Conservation (phyloP, 2,797 vertebrate species). For the Champsocephalus esox region DNA sequence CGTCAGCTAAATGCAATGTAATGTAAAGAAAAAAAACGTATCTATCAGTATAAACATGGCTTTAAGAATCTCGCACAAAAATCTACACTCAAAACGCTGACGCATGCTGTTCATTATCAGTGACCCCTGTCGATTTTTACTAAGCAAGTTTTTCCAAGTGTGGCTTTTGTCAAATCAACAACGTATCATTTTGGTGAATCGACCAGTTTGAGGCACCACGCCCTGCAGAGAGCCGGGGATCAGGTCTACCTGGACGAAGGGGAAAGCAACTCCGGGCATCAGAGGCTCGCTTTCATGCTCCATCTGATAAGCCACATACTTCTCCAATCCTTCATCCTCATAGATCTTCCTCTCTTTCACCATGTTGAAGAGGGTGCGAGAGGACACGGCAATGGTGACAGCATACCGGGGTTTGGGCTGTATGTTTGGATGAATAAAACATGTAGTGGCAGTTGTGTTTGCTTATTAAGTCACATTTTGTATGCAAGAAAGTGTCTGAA, state of each 20-base stretch:
- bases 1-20: too few relatives aligned
- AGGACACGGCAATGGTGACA: conserved; percentile 94
- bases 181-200: neutral
- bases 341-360: conserved; percentile 88
- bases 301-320: conserved; percentile 90
- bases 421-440: too few relatives aligned
- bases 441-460: neutral
- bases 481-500: accelerated
- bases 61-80: too few relatives aligned
- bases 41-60: too few relatives aligned
- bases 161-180: too few relatives aligned
- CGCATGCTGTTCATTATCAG: too few relatives aligned
- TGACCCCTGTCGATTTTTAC: too few relatives aligned
- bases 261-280: conserved; percentile 89
- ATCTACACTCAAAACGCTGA: too few relatives aligned
- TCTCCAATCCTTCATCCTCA: conserved; percentile 90
- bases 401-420: conserved; percentile 93
- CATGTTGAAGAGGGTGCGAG: conserved; percentile 93
- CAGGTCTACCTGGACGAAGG: conserved; percentile 92
- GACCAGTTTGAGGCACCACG: neutral
- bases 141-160: too few relatives aligned
- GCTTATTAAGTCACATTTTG: accelerated
- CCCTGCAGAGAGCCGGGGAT: neutral
- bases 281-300: conserved; percentile 89
- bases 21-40: too few relatives aligned